These are phyloP conservation scores for Dysdera silvatica DNA, from an alignment of 1,140 invertebrate genomes.

Conservation along the genomic window DNA sequence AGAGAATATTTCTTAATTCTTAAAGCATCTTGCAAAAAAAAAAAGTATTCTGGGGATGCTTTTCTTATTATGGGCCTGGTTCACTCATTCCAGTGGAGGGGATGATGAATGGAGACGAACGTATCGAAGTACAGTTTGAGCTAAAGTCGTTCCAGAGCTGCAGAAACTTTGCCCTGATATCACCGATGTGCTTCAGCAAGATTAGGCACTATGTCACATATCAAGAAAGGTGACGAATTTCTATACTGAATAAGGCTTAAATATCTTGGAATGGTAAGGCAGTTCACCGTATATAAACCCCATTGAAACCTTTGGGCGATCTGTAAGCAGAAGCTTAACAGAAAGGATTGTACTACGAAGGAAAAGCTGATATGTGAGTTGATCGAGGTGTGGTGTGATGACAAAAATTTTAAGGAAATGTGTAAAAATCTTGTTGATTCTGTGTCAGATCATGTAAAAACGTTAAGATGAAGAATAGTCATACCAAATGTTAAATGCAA, in stretches of 20 bases:
- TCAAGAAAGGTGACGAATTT: neutral
- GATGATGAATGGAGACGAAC: neutral
- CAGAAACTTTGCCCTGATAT: neutral
- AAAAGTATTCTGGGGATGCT: neutral
- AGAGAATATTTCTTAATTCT: neutral
- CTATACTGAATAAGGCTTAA: neutral
- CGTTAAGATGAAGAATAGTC: no score
- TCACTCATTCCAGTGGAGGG: neutral
- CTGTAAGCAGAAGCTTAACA: neutral
- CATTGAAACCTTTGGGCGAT: neutral
- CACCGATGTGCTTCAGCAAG: neutral
- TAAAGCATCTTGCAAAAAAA: neutral
- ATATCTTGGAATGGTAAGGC: neutral
- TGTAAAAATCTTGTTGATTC: no score
- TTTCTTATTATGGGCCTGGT: neutral
- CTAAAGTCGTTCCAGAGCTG: neutral
- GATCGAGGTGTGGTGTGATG: no score
- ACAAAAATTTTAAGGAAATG: no score
- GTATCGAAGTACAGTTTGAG: neutral
- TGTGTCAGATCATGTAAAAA: no score
- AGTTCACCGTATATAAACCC: neutral
- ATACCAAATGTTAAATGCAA: no score
- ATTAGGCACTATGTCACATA: neutral
- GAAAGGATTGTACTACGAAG: neutral
- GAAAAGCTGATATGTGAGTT: no score